Evolutionary conservation across 1,140 invertebrate genomes (phyloP).

Genomic region (Sinonovacula constricta): DNA sequence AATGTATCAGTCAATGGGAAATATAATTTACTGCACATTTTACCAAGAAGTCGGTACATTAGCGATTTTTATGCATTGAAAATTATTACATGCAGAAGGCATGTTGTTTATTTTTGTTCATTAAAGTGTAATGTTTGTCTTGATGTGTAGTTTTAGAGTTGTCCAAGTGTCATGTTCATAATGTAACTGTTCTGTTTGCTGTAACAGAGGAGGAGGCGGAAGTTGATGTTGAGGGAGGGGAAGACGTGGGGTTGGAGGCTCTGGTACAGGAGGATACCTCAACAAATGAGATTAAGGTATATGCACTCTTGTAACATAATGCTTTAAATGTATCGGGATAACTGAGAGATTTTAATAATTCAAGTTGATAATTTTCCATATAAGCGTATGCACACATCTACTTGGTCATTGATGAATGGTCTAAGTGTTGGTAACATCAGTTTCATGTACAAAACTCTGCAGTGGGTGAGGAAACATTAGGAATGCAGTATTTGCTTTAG

Average conservation of each 20-base stretch:
- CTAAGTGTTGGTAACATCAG: background rate
- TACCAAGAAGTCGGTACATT: too few species aligned
- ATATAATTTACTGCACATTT: too few species aligned
- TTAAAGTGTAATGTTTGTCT: background rate
- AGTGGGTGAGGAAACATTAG: too few species aligned
- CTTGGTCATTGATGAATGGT: background rate
- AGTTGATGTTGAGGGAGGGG: constrained; percentile 73
- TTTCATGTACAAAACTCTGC: background rate
- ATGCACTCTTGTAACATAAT: background rate
- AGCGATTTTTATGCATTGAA: too few species aligned
- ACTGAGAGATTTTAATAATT: background rate
- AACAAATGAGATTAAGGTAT: background rate
- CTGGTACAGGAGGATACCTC: constrained; percentile 58
- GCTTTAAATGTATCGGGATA: background rate
- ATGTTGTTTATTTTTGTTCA: too few species aligned
- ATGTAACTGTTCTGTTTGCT: background rate
- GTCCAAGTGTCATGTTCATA: background rate
- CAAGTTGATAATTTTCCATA: background rate
- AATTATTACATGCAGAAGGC: too few species aligned
- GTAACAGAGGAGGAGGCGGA: constrained; percentile 68
- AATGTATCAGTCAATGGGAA: too few species aligned
- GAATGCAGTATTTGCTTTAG: too few species aligned
- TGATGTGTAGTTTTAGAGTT: too few species aligned
- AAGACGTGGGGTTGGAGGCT: constrained; percentile 72
- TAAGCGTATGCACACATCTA: background rate